Conservation (phyloP, 1,140 invertebrate genomes). For the Nasonia longicornis region DNA sequence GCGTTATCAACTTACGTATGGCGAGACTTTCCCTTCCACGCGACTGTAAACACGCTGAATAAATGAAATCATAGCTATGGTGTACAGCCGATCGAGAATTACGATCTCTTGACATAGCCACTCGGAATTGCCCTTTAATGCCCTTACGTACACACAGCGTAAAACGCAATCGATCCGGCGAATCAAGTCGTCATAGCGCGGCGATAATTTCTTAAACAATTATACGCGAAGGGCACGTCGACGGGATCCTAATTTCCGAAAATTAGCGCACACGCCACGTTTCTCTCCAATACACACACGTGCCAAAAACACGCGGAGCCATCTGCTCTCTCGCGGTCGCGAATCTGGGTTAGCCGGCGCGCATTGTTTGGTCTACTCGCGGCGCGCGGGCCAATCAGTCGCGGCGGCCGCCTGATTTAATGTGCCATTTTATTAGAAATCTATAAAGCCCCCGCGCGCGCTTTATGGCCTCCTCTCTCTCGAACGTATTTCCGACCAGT, state of each 20-base stretch:
- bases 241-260: neutral
- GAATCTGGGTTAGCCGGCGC: conserved; percentile 14
- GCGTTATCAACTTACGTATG: no score
- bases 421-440: conserved; percentile 34
- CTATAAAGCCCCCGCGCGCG: conserved; percentile 11
- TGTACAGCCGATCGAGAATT: no score
- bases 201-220: neutral
- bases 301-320: neutral
- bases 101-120: no score
- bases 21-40: no score
- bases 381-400: neutral
- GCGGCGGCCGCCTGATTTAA: conserved; percentile 24
- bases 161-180: no score
- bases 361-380: conserved; percentile 23
- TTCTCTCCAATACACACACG: neutral
- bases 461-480: conserved; percentile 4
- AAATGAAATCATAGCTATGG: no score
- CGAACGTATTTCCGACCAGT: neutral
- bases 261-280: neutral
- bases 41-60: no score
- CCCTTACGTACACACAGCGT: no score
- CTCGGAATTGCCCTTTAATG: no score
- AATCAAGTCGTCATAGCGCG: no score
- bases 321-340: neutral
- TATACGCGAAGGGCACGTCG: no score